phyloP scores from a whole-genome alignment of 2,888 invertebrate species.

The Teinopalpus imperialis region DNA sequence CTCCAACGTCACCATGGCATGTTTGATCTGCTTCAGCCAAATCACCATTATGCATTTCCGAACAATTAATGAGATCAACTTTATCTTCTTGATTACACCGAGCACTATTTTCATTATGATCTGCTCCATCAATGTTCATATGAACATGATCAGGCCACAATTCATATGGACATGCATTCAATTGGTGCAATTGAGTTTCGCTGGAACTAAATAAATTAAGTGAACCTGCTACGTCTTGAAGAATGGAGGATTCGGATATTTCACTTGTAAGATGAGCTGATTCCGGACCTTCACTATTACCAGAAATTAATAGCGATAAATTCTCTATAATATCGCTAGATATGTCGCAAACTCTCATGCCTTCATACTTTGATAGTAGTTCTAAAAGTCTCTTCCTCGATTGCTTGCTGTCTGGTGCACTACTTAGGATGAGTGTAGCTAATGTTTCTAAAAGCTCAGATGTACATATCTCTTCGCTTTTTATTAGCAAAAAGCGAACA shows the following conservation, averaged over 20 bases:
- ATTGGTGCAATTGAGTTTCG: slow-evolving; percentile 62
- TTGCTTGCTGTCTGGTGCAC: slow-evolving; percentile 55
- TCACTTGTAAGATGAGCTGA: slow-evolving; percentile 47
- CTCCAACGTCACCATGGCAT: slow-evolving; percentile 65
- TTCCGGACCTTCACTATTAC: slow-evolving; percentile 46
- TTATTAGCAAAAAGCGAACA: slow-evolving; percentile 75
- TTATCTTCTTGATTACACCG: slow-evolving; percentile 67
- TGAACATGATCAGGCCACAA: slow-evolving; percentile 67
- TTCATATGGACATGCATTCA: slow-evolving; percentile 65
- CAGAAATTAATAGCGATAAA: slow-evolving; percentile 51
- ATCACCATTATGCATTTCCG: slow-evolving; percentile 86
- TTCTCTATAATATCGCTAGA: slow-evolving; percentile 67
- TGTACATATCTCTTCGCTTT: slow-evolving; percentile 79
- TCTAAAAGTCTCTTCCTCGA: slow-evolving; percentile 61
- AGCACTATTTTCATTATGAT: slow-evolving; percentile 53
- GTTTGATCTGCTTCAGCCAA: slow-evolving; percentile 92
- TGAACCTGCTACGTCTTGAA: slow-evolving; percentile 75
- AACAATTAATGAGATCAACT: slow-evolving; percentile 70
- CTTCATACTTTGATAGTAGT: slow-evolving; percentile 65
- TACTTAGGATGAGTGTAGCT: slow-evolving; percentile 70
- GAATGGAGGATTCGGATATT: slow-evolving; percentile 54
- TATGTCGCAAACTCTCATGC: slow-evolving; percentile 65
- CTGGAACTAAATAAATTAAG: slow-evolving; percentile 64
- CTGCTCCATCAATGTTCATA: slow-evolving; percentile 57
- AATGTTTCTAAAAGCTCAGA: slow-evolving; percentile 74